A percentile compares a stretch with the other conserved stretches of the same genome.
These are phyloP conservation scores for Perca flavescens DNA, from an alignment of 2,113 vertebrate species.

Conservation along the genomic window DNA sequence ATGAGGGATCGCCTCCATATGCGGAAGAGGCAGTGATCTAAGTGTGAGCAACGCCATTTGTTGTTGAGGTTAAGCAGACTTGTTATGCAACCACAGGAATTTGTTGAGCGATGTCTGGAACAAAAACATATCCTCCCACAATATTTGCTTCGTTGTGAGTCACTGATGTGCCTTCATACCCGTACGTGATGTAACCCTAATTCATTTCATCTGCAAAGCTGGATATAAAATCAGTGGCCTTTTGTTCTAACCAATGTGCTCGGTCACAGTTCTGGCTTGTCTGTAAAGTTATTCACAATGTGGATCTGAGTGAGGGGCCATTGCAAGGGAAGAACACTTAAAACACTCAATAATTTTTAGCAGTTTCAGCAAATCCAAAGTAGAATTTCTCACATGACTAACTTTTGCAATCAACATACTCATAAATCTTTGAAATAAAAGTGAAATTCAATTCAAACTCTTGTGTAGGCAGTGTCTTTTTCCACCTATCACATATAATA, in stretches of 20 bases:
- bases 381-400: slow-evolving; percentile 26
- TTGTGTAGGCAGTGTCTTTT: neutral
- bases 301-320: slow-evolving; percentile 39
- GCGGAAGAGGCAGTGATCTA: slow-evolving; percentile 43
- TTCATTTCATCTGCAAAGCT: slow-evolving; percentile 57
- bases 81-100: slow-evolving; percentile 64
- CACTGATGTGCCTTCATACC: slow-evolving; percentile 57
- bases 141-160: slow-evolving; percentile 56
- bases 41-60: slow-evolving; percentile 52
- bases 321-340: slow-evolving; percentile 25
- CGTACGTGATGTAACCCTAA: slow-evolving; percentile 57
- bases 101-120: slow-evolving; percentile 49
- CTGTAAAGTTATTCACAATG: slow-evolving; percentile 46
- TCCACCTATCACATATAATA: neutral
- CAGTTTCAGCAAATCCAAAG: slow-evolving; percentile 22
- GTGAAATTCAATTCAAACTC: slow-evolving; percentile 2
- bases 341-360: slow-evolving; percentile 38
- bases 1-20: slow-evolving; percentile 40
- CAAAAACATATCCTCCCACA: slow-evolving; percentile 54
- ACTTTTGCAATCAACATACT: slow-evolving; percentile 18
- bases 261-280: slow-evolving; percentile 45
- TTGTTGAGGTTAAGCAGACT: slow-evolving; percentile 60
- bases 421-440: slow-evolving; percentile 35
- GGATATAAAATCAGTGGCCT: slow-evolving; percentile 51
- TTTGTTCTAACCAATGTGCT: slow-evolving; percentile 58